Base-by-base conservation (phyloP, 2,888 invertebrate species). In the Omphaloscelis lunosa region DNA sequence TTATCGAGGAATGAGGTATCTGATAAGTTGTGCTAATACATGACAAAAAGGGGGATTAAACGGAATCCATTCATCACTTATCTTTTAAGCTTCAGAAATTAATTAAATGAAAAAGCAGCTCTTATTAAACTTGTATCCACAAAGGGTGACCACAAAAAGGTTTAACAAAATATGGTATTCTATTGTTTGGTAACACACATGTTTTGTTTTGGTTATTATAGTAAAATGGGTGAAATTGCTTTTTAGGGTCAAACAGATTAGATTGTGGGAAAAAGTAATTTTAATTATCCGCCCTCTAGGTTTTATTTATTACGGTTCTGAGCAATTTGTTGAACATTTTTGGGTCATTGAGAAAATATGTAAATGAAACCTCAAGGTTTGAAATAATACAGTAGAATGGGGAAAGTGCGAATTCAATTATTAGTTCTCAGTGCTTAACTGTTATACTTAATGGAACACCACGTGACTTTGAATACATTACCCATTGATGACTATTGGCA, bases 141-240 rank as follows among this genome's bases (percentile, higher is more conserved):
- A 34, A 51, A 70, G 72, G 76, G 76, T 70, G 53, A 67, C 71
- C 62, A 80, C 75, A 84, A 81, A 82, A 84, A 86, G 74, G 73
- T 62, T 70, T 39, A 62, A n/a, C 53, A 77, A 73, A 67, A 72
- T 76, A 79, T 70, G 76, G 48, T 79, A 62, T 58, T n/a, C 67
- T 58, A 62, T 77, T 74, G 86, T 79, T 51, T 63, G 45, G 58
- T 63, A 41, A 67, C 34, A 63, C 77, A 72, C 72, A 75, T 70
- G 65, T 77, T 77, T 72, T 82, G 84, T 84, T 79, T 80, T 83
- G 80, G 72, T 74, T 77, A 79, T 84, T 72, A 78, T 39, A 77
- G 27, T 74, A 66, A 69, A 75, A 82, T 67, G 79, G 80, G 70
- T 73, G 58, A 70, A 80, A 88, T 88, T 86, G 62, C 81, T 81